Evolutionary conservation across 2,113 vertebrate genomes (phyloP), one percentile per base, ranked within the genome.

Genomic region (Macrotus californicus): DNA sequence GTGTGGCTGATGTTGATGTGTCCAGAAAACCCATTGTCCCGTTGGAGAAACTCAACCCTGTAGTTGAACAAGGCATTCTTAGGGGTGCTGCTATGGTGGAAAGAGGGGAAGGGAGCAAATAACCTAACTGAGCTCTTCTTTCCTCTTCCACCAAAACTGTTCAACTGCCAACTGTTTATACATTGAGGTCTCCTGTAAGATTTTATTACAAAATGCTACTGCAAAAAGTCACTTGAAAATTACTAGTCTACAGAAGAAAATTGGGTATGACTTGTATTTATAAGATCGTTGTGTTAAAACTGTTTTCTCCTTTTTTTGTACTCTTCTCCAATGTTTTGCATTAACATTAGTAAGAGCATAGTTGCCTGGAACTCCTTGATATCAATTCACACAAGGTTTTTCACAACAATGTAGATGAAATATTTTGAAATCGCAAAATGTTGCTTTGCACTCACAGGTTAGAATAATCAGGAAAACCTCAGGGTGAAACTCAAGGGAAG

Each of bases 301-400:
- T 21, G 16, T 26, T 50, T 7, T 83, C 19, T n/a, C 54, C 10
- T 76, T 59, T 64, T 10, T 39, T 46, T 39, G 73, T 36, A 64
- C 19, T 21, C 66, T 66, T 48, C 26, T 87, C 31, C 48, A 36
- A n/a, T 56, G 12, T 41, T 52, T 89, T 81, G 21, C 18, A 48
- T 81, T 56, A 73, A n/a, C 34, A 84, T 36, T 91, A 67, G 11
- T 39, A 84, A 84, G n/a, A 64, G 2, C 13, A 31, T 19, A 6
- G 7, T 73, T 73, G 21, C 29, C 54, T 93, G 56, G 84, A 92
- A 84, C 66, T 79, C 70, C 50, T 72, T 90, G 43, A 75, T 70
- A 43, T 41, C 11, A 36, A 19, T 61, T 83, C n/a, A 83, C 43
- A 18, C 15, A 75, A 64, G 36, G 83, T 89, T 88, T 72, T 89